Evolutionary conservation across 2,797 vertebrate genomes (phyloP).

Genomic region (Thripadectes ignobilis): DNA sequence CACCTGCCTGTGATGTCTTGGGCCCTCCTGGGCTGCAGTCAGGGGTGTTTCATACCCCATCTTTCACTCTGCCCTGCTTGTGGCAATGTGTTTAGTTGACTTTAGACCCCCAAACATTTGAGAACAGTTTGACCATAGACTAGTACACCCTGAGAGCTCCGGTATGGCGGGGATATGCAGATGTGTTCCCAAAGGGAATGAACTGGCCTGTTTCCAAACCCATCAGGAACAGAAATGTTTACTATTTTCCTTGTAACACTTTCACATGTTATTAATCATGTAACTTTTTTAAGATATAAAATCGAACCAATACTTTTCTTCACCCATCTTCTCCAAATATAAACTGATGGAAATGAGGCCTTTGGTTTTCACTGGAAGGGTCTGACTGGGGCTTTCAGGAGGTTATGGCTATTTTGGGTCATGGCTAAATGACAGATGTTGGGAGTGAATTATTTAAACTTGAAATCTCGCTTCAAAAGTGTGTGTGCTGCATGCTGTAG

Average conservation of each 20-base stretch:
- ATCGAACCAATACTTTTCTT: neutral
- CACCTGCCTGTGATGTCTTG: neutral
- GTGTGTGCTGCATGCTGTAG: neutral
- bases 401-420: neutral
- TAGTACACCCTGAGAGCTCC: neutral
- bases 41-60: rapidly evolving
- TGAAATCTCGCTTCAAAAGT: neutral
- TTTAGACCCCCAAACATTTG: neutral
- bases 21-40: neutral
- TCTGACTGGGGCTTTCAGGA: neutral
- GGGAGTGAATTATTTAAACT: neutral
- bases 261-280: neutral
- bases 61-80: neutral
- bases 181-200: neutral
- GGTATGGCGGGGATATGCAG: neutral
- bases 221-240: neutral
- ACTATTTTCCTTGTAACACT: neutral
- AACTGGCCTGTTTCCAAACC: neutral
- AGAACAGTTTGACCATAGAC: neutral
- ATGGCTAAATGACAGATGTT: neutral
- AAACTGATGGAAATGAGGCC: neutral
- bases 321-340: neutral
- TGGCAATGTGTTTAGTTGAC: neutral
- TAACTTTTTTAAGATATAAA: neutral
- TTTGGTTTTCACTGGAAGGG: neutral